A percentile compares a stretch with the other conserved stretches of the same genome.
Evolutionary conservation across 2,888 invertebrate genomes (phyloP).

Genomic region (Tetropium fuscum): DNA sequence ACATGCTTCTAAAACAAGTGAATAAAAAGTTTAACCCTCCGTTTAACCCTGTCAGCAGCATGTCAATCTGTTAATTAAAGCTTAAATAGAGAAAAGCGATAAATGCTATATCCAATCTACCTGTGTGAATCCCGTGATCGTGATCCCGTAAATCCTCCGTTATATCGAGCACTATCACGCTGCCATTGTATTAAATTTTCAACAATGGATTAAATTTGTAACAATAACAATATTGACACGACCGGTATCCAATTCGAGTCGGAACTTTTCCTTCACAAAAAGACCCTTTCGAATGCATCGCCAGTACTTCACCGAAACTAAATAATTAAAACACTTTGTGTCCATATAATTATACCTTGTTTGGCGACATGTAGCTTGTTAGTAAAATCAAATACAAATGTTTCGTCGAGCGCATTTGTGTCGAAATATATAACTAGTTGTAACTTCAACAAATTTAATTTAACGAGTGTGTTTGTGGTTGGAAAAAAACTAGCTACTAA

Average conservation of each 20-base stretch:
- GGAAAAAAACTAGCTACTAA: too few relatives aligned
- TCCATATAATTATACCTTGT: conserved; percentile 9
- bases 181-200: conserved; percentile 21
- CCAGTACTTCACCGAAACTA: conserved; percentile 16
- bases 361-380: conserved; percentile 21
- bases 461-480: too few relatives aligned
- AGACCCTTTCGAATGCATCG: conserved; percentile 9
- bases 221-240: conserved; percentile 26
- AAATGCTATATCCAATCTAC: conserved; percentile 11
- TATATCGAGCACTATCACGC: conserved; percentile 5
- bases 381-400: conserved; percentile 8
- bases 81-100: conserved; percentile 7
- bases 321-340: conserved; percentile 28
- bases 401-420: too few relatives aligned
- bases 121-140: conserved; percentile 7
- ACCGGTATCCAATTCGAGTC: conserved; percentile 6
- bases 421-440: too few relatives aligned
- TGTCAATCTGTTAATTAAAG: conserved; percentile 20
- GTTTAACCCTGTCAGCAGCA: conserved; percentile 15
- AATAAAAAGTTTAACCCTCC: neutral
- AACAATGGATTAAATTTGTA: conserved; percentile 26
- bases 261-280: conserved; percentile 26
- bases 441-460: too few relatives aligned
- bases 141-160: conserved; percentile 15
- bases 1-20: neutral